Conservation (phyloP, 2,797 vertebrate genomes). For the Babyrousa celebensis region DNA sequence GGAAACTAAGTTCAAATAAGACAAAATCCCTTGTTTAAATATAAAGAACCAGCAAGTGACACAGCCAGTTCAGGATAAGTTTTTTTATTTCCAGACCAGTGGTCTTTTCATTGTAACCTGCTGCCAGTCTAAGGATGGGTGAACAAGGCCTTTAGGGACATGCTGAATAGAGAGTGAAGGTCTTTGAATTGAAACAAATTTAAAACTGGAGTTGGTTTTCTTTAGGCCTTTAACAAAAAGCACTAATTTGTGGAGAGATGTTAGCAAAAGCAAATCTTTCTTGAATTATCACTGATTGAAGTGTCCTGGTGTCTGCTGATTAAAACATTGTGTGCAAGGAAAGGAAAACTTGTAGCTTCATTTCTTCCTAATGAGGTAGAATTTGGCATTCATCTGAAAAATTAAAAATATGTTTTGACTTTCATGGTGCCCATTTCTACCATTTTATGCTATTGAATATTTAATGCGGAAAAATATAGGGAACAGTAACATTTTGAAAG, state of each 20-base stretch:
- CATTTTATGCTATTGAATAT: slow-evolving; percentile 11
- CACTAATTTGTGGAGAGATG: slow-evolving; percentile 37
- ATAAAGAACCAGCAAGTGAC: neutral
- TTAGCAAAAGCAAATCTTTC: slow-evolving; percentile 67
- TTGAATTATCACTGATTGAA: slow-evolving; percentile 70
- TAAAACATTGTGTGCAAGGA: slow-evolving; percentile 21
- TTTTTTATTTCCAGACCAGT: neutral
- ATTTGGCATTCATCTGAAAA: slow-evolving; percentile 66
- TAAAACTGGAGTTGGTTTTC: slow-evolving; percentile 31
- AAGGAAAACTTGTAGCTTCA: slow-evolving; percentile 22
- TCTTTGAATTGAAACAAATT: neutral
- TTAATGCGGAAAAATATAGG: neutral
- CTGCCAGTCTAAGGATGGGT: neutral
- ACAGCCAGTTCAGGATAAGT: neutral
- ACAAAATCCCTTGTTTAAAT: neutral
- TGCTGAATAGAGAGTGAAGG: neutral
- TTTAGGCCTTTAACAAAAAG: slow-evolving; percentile 23
- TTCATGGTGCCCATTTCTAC: slow-evolving; percentile 39
- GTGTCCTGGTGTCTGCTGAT: slow-evolving; percentile 45
- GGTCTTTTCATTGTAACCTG: neutral
- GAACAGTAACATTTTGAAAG: neutral
- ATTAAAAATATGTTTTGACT: slow-evolving; percentile 43
- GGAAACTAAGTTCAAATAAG: neutral
- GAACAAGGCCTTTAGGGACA: neutral
- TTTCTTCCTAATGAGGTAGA: slow-evolving; percentile 65